Evolutionary conservation across 2,888 invertebrate genomes (phyloP).

Genomic region (Biston stratarius): DNA sequence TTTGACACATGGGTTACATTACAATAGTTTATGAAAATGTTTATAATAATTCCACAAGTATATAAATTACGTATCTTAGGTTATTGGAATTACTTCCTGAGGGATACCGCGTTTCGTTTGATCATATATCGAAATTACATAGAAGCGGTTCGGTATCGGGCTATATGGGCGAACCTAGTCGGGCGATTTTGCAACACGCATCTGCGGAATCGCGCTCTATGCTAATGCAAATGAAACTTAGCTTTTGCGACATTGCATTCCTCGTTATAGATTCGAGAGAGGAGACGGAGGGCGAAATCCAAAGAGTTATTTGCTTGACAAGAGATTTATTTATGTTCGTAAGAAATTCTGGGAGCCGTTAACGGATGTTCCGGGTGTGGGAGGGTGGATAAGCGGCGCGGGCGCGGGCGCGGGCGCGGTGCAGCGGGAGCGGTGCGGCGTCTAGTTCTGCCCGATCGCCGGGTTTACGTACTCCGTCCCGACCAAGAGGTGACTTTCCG

Average conservation of each 20-base stretch:
- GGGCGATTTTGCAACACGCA: constrained; percentile 77
- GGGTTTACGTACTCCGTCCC: constrained; percentile 87
- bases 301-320: constrained; percentile 78
- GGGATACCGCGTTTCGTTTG: constrained; percentile 76
- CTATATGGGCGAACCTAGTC: constrained; percentile 85
- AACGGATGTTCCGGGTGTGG: constrained; percentile 73
- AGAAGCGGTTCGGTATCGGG: constrained; percentile 71
- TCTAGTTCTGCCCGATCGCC: constrained; percentile 82
- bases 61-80: constrained; percentile 66
- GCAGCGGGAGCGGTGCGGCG: constrained; percentile 50
- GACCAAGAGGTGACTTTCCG: constrained; percentile 88
- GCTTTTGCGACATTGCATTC: constrained; percentile 84
- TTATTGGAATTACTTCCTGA: constrained; percentile 83
- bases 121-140: constrained; percentile 62
- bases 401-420: constrained; percentile 49
- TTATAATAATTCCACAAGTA: constrained; percentile 66
- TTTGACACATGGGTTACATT: constrained; percentile 82
- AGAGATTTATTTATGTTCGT: constrained; percentile 81
- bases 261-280: constrained; percentile 69
- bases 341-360: constrained; percentile 79
- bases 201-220: constrained; percentile 75
- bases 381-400: constrained; percentile 65
- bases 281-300: constrained; percentile 70
- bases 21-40: constrained; percentile 67
- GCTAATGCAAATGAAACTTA: constrained; percentile 57